Evolutionary conservation across 2,888 invertebrate species (phyloP).

Genomic region (Heliconius charithonia): DNA sequence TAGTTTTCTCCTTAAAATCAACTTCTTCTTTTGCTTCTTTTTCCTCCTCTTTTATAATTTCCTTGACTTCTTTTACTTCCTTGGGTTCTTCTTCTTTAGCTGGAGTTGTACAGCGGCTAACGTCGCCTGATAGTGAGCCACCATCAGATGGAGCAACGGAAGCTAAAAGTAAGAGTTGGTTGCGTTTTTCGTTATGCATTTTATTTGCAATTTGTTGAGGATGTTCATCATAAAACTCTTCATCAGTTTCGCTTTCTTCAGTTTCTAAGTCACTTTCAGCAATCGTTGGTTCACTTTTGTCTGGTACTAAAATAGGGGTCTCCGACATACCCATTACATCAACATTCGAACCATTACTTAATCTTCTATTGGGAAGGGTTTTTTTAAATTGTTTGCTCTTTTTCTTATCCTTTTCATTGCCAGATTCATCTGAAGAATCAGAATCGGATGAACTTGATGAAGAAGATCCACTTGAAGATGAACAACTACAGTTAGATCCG

Average conservation of each 20-base stretch:
- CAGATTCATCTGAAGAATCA: constrained; percentile 75
- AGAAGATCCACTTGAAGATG: constrained; percentile 87
- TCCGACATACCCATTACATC: constrained; percentile 82
- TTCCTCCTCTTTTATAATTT: constrained; percentile 79
- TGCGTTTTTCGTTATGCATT: constrained; percentile 89
- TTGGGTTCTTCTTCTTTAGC: constrained; percentile 79
- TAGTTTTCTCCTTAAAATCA: constrained; percentile 78
- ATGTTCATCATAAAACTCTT: constrained; percentile 93
- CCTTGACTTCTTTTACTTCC: constrained; percentile 79
- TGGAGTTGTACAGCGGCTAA: constrained; percentile 87
- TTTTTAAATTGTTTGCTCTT: constrained; percentile 73
- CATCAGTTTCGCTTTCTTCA: constrained; percentile 92
- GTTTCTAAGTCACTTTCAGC: constrained; percentile 93
- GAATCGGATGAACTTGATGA: constrained; percentile 85
- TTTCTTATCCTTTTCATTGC: constrained; percentile 74
- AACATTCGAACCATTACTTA: constrained; percentile 80
- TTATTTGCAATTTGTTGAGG: constrained; percentile 90
- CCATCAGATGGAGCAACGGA: constrained; percentile 85
- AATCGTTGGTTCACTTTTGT: constrained; percentile 85
- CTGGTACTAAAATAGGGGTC: constrained; percentile 73
- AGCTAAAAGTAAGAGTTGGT: constrained; percentile 85
- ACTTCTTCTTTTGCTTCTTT: constrained; percentile 70
- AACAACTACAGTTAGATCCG: constrained; percentile 93
- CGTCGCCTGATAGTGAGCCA: constrained; percentile 83
- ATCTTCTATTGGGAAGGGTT: constrained; percentile 66